Base-by-base conservation (phyloP, 2,797 vertebrate genomes). In the Rhinella marina region DNA sequence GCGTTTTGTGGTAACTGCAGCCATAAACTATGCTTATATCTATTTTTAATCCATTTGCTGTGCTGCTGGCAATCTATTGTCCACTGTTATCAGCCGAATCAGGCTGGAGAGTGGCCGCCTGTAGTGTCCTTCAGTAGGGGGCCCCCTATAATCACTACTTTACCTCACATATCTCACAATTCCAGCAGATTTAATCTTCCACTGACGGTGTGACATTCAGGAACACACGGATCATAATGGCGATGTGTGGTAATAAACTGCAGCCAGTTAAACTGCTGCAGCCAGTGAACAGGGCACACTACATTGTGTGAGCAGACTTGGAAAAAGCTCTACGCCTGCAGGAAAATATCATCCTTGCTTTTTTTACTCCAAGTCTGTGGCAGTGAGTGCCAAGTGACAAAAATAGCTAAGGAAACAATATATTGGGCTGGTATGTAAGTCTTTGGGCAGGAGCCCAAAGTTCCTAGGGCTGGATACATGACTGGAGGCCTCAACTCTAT, bases 331-430 rank as follows among this genome's bases (percentile, higher is more conserved):
- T 12, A 50, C 17, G 21, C 84, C 52, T 59, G 29, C 76, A 82
- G 88, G 61, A 89, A 86, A 62, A 81, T 41, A 52, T 75, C 41
- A 78, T 59, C 29, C 41, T 54, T 32, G 0, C 56, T 25, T 41
- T 66, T 52, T 64, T 75, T 10, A 82, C 41, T 84, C 73, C 61
- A 27, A 17, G 82, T 61, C 87, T 85, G 77, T 68, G 79, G 88
- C 70, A 77, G 7, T 2, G 61, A 64, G 48, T 76, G 25, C 25
- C 27, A 21, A 81, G 57, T 1, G 66, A 73, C 83, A 66, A 66
- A 85, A 88, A 88, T 86, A 88, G 84, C 78, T 81, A n/a, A 82
- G 87, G 83, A 88, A 88, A 86, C 87, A 85, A 88, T 82, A 86
- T 77, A 88, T 68, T 77, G 66, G 84, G 70, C 61, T 81, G 77